phyloP scores from a whole-genome alignment of 1,140 invertebrate species.

The Sitophilus oryzae region DNA sequence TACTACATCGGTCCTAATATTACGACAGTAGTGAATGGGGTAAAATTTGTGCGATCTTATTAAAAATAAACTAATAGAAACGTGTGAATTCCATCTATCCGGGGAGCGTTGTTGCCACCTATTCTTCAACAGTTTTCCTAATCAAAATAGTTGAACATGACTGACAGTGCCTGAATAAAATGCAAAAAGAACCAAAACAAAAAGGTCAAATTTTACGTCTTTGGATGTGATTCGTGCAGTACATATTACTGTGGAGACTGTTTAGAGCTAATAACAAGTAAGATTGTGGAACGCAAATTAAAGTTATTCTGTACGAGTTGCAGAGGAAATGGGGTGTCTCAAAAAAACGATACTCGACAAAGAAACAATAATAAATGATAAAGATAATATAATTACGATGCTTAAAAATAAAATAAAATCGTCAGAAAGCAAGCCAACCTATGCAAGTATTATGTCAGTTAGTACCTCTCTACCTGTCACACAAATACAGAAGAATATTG shows the following conservation, averaged over 20 bases:
- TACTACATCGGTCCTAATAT: no score
- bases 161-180: no score
- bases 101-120: no score
- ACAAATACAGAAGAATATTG: neutral
- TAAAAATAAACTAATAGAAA: no score
- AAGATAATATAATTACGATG: slow-evolving; percentile 6
- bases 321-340: slow-evolving; percentile 4
- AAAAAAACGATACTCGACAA: slow-evolving; percentile 1
- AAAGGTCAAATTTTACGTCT: neutral
- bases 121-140: no score
- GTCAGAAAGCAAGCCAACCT: slow-evolving; percentile 1
- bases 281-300: neutral
- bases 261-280: slow-evolving; percentile 4
- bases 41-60: no score
- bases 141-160: no score
- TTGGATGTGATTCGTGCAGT: slow-evolving; percentile 6
- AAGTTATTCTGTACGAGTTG: slow-evolving; percentile 2
- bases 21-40: no score
- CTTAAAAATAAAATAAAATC: slow-evolving; percentile 1
- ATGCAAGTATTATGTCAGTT: neutral
- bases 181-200: no score
- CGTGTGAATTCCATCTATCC: no score
- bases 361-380: slow-evolving; percentile 1
- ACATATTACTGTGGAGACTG: slow-evolving; percentile 10
- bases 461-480: neutral